Conservation (phyloP, 2,888 invertebrate species). For the Pheosia gnoma region DNA sequence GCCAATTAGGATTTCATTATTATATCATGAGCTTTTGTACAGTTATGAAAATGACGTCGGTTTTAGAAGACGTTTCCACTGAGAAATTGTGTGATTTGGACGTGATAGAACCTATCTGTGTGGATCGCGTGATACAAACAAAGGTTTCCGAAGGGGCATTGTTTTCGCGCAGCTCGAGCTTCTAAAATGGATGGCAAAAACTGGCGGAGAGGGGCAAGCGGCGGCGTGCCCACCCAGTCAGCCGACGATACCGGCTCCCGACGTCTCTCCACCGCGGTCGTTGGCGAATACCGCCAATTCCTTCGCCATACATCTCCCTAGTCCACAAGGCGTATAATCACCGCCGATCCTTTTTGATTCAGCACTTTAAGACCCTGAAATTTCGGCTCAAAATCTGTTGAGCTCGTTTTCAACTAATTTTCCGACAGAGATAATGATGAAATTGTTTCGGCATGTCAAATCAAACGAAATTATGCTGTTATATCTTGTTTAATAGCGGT, state of each 20-base stretch:
- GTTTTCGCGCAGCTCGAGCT: conserved; percentile 61
- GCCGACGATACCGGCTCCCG: conserved; percentile 60
- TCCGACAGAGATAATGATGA: conserved; percentile 78
- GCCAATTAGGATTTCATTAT: conserved; percentile 71
- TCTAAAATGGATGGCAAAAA: conserved; percentile 72
- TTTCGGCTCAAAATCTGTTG: conserved; percentile 44
- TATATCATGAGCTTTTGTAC: conserved; percentile 56
- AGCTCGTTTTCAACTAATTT: conserved; percentile 55
- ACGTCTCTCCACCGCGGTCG: conserved; percentile 71
- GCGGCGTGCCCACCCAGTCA: conserved; percentile 78
- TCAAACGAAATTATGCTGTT: conserved; percentile 84
- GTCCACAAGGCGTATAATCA: conserved; percentile 62
- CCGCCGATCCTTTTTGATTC: conserved; percentile 32
- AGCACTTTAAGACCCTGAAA: conserved; percentile 41
- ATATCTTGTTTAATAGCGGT: conserved; percentile 81
- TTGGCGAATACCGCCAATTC: conserved; percentile 83
- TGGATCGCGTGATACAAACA: conserved; percentile 50
- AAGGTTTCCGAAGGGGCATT: conserved; percentile 46
- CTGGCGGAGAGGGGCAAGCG: conserved; percentile 60
- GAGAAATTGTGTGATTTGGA: conserved; percentile 43
- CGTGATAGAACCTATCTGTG: conserved; percentile 43
- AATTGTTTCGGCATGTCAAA: conserved; percentile 84
- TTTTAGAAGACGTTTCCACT: conserved; percentile 8
- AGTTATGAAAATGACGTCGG: conserved; percentile 19
- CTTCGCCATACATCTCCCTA: conserved; percentile 63